phyloP scores from a whole-genome alignment of 2,113 vertebrate genomes.

The Gila orcuttii region DNA sequence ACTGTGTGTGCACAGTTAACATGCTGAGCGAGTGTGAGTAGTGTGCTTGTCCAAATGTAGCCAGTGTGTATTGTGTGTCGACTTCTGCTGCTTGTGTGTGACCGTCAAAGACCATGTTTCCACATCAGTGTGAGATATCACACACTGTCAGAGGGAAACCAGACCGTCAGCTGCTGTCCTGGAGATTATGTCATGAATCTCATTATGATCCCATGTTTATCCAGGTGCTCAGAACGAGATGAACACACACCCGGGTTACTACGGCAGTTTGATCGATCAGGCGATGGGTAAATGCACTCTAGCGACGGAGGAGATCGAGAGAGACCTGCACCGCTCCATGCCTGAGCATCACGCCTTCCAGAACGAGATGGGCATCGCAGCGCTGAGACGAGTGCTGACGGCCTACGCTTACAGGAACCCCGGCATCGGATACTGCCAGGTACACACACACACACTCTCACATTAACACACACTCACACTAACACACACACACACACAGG shows the following conservation, averaged over 20 bases:
- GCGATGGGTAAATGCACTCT: constrained; percentile 87
- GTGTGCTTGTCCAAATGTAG: not conserved
- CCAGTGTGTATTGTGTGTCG: not conserved
- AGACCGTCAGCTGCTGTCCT: not conserved
- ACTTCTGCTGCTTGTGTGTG: not conserved
- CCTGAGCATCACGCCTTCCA: constrained; percentile 97
- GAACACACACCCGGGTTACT: constrained; percentile 91
- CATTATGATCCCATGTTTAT: constrained; percentile 19
- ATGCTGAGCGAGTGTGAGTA: not conserved
- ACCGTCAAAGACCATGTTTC: not conserved
- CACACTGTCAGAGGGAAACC: not conserved
- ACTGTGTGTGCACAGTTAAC: not conserved
- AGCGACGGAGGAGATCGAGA: constrained; percentile 96
- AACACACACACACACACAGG: no score
- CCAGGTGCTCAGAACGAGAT: constrained; percentile 95
- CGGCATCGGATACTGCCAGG: constrained; percentile 97
- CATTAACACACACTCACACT: no score
- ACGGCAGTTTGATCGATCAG: constrained; percentile 86
- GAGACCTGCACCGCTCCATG: constrained; percentile 97
- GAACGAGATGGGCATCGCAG: constrained; percentile 92
- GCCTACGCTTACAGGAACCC: constrained; percentile 97
- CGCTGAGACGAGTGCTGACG: constrained; percentile 92
- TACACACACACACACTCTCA: constrained; percentile 56
- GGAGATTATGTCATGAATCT: not conserved
- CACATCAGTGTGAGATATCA: not conserved